Conservation (phyloP, 1,140 invertebrate genomes). For the Heliconius himera region DNA sequence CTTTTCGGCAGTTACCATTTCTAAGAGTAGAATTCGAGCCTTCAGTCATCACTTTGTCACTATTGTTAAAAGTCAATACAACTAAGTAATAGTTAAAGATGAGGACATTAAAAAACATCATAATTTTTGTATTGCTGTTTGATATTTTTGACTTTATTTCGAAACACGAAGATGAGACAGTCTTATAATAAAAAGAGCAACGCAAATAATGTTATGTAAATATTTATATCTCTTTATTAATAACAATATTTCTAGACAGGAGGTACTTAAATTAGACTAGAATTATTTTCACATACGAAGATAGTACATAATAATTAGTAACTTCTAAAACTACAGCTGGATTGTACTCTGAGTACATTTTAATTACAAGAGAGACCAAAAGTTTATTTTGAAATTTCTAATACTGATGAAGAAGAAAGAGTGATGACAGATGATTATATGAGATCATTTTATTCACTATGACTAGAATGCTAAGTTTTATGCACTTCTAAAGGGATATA, state of each 20-base stretch:
- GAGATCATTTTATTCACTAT: background rate
- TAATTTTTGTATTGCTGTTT: background rate
- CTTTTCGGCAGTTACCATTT: no score
- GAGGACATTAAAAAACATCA: slow-evolving; percentile 6
- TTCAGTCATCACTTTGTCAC: background rate
- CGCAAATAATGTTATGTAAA: slow-evolving; percentile 53
- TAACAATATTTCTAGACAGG: slow-evolving; percentile 77
- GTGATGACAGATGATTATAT: slow-evolving; percentile 3
- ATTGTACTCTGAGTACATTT: background rate
- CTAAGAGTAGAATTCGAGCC: background rate
- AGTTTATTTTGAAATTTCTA: background rate
- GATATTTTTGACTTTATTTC: slow-evolving; percentile 9
- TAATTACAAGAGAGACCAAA: background rate
- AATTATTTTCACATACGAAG: slow-evolving; percentile 54
- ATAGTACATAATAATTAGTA: slow-evolving; percentile 25
- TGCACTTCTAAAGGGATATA: slow-evolving; percentile 22
- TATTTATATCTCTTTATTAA: slow-evolving; percentile 77
- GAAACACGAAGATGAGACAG: slow-evolving; percentile 1
- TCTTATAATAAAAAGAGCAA: slow-evolving; percentile 29
- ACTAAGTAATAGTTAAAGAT: slow-evolving; percentile 12
- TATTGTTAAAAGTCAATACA: background rate
- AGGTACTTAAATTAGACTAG: slow-evolving; percentile 64
- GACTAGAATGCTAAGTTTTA: background rate
- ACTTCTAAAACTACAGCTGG: slow-evolving; percentile 8
- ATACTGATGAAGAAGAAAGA: background rate